These are phyloP conservation scores for Thecophora atra DNA, from an alignment of 2,888 invertebrate genomes.

Conservation along the genomic window DNA sequence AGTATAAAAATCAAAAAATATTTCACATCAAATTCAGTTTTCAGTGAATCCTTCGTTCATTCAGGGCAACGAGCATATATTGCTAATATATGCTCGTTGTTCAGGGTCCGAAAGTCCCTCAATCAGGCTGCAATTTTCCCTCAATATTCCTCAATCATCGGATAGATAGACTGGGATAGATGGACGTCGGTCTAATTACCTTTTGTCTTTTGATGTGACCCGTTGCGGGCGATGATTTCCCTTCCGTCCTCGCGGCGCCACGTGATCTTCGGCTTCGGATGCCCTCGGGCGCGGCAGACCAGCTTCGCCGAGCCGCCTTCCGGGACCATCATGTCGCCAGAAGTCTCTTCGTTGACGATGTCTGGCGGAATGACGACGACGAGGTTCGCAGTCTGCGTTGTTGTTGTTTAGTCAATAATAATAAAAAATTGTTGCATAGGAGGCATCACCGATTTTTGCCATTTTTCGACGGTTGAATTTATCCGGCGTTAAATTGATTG, in stretches of 20 bases:
- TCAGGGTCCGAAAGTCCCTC: too few species aligned
- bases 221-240: constrained; percentile 80
- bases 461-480: constrained; percentile 1
- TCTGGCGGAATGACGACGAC: constrained; percentile 94
- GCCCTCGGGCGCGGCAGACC: constrained; percentile 85
- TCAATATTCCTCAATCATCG: too few species aligned
- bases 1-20: too few species aligned
- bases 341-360: constrained; percentile 88
- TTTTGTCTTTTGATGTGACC: constrained; percentile 78
- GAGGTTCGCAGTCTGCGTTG: constrained; percentile 79
- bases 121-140: too few species aligned
- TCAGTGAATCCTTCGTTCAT: too few species aligned
- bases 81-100: too few species aligned
- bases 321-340: constrained; percentile 94
- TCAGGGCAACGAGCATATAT: too few species aligned
- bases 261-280: constrained; percentile 83
- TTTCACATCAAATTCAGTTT: too few species aligned
- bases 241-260: constrained; percentile 90
- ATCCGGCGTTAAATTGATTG: constrained; percentile 39
- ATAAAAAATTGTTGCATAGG: not conserved
- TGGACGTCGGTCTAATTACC: constrained; percentile 64
- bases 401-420: not conserved
- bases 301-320: constrained; percentile 89
- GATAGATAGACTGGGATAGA: too few species aligned
- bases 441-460: not conserved